Evolutionary conservation across 2,797 vertebrate species (phyloP).

Genomic region (Coregonus sp.): DNA sequence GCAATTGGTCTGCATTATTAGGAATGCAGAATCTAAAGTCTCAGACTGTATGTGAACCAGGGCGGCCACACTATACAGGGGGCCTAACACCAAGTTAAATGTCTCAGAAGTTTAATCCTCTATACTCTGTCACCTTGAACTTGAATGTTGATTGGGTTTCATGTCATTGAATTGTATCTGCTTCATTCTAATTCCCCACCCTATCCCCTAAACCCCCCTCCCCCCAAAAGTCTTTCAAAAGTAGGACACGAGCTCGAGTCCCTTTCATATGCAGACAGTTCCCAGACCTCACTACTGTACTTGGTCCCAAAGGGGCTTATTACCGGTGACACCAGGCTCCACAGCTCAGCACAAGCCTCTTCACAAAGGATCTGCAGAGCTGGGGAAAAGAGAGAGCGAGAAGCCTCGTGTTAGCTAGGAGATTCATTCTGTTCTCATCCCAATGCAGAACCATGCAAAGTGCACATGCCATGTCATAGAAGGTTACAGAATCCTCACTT

Average conservation of each 20-base stretch:
- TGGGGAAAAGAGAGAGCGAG: constrained; percentile 7
- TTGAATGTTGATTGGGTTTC: not conserved
- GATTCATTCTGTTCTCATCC: constrained; percentile 1
- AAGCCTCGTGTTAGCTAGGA: not conserved
- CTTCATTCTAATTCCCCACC: constrained; percentile 1
- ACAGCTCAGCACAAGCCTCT: constrained; percentile 33
- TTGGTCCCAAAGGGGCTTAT: constrained; percentile 69
- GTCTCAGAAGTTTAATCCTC: constrained; percentile 10
- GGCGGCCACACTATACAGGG: not conserved
- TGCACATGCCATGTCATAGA: not conserved
- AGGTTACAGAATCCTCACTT: not conserved
- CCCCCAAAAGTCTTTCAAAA: constrained; percentile 42
- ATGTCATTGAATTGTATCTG: constrained; percentile 9
- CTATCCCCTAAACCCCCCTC: not conserved
- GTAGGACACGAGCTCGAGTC: constrained; percentile 52
- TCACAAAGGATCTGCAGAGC: constrained; percentile 1
- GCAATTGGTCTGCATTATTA: too few species aligned
- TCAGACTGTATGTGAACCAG: not conserved
- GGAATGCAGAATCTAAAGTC: not conserved
- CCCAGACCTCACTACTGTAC: constrained; percentile 54
- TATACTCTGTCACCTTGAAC: constrained; percentile 16
- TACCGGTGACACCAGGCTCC: constrained; percentile 66
- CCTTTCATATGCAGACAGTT: constrained; percentile 57
- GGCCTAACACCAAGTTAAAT: not conserved
- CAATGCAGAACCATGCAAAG: not conserved